Base-by-base conservation (phyloP, 2,797 vertebrate genomes). In the Gallirallus australis region DNA sequence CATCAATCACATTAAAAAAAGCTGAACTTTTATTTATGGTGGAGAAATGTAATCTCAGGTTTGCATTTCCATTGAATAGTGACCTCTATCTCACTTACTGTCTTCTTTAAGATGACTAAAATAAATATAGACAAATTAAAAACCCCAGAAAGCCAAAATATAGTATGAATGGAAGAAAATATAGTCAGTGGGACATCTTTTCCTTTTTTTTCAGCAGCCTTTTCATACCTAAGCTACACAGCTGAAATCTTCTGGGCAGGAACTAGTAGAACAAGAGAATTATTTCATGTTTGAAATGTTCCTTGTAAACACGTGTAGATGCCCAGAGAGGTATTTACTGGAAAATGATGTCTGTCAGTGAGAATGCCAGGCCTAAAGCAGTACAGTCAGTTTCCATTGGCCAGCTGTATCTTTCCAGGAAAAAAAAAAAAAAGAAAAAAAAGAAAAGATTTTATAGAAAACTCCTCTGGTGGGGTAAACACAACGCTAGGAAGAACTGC, bases 1-100 rank as follows among this genome's bases (percentile, higher is more conserved):
- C 78, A 90, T 91, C 75, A 54, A 89, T 96, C 88, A 94, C 61
- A 85, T 68, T 76, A 0, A 3, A 56, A 88, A 84, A 82, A 77
- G 35, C 18, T 24, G 40, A 86, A 80, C 33, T 15, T 37, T 82
- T 93, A 31, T 61, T 92, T 86, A 64, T 85, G 54, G 61, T 65
- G 71, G 30, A 68, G 61, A 82, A 87, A 54, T 57, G 27, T 33
- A 60, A 66, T 40, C 45, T 82, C 31, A 64, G 40, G 9, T 54
- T 53, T 0, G 6, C 15, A 9, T 73, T 72, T 50, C 23, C 48
- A 50, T 25, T 24, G 64, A 68, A 33, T 47, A 82, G 19, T 59
- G 76, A 82, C 48, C 28, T 45, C 18, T 48, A 66, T 15, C 39
- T 20, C 20, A 21, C 39, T 86, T 71, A 68, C 27, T 6, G 50